phyloP scores from a whole-genome alignment of 2,797 vertebrate genomes.

The Lindbergichthys nudifrons region DNA sequence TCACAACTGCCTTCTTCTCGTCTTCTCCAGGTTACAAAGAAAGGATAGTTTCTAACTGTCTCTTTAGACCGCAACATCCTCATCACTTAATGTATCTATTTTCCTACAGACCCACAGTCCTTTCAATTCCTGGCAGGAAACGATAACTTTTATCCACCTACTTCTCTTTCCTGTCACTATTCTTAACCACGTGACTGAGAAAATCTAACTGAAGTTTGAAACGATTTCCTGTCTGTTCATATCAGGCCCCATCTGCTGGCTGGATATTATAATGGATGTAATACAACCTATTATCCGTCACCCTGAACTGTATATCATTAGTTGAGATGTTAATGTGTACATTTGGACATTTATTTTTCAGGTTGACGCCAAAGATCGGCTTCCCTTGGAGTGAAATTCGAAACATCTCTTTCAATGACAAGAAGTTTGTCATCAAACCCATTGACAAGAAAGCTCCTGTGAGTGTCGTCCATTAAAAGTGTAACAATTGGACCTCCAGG shows the following conservation, averaged over 20 bases:
- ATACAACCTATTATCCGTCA: not conserved
- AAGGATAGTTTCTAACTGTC: constrained; percentile 1
- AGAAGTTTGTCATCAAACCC: constrained; percentile 98
- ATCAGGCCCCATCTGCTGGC: constrained; percentile 48
- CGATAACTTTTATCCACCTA: not conserved
- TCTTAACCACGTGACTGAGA: not conserved
- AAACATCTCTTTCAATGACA: constrained; percentile 99
- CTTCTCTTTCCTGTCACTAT: constrained; percentile 14
- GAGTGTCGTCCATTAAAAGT: constrained; percentile 72
- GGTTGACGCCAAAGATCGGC: constrained; percentile 97
- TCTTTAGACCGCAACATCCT: not conserved
- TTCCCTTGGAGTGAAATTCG: constrained; percentile 99
- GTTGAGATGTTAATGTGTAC: not conserved
- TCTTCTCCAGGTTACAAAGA: constrained; percentile 17
- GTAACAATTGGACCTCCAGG: not conserved
- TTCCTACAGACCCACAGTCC: not conserved
- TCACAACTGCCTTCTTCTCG: not conserved
- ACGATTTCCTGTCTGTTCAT: constrained; percentile 5
- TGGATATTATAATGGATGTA: not conserved
- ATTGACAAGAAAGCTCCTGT: constrained; percentile 99
- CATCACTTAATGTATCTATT: not conserved
- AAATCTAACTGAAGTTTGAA: not conserved
- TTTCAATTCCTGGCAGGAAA: not conserved
- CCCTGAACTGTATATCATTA: not conserved
- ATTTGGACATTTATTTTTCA: constrained; percentile 58